Evolutionary conservation across 2,113 vertebrate species (phyloP).

Genomic region (Cervus canadensis): DNA sequence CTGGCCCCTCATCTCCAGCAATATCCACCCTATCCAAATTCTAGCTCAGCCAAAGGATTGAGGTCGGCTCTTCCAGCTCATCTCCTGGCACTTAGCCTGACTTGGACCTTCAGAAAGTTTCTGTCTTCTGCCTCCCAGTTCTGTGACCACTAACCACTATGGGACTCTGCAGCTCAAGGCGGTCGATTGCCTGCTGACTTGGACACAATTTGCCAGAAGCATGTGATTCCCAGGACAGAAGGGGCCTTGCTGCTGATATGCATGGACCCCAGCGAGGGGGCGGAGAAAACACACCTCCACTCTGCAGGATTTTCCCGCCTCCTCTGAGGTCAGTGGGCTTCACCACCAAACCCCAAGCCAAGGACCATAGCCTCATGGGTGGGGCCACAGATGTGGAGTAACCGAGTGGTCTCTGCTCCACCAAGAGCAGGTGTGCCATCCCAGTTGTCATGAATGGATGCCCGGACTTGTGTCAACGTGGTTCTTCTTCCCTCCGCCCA

Average conservation of each 20-base stretch:
- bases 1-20: constrained; percentile 41
- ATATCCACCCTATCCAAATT: constrained; percentile 58
- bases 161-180: background rate
- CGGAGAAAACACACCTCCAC: background rate
- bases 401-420: background rate
- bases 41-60: constrained; percentile 65
- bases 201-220: background rate
- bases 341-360: background rate
- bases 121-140: background rate
- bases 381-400: background rate
- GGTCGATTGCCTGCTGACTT: background rate
- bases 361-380: rapidly evolving
- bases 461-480: background rate
- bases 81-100: background rate
- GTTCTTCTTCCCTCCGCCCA: background rate
- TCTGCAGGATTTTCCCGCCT: too few species aligned
- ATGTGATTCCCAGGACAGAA: background rate
- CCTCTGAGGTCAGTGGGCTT: background rate
- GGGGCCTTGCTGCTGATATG: background rate
- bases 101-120: background rate
- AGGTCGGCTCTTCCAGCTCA: background rate
- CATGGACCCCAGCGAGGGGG: background rate
- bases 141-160: background rate
- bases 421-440: background rate
- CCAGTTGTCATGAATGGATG: rapidly evolving